phyloP scores from a whole-genome alignment of 2,888 invertebrate species.

The Epirrhoe alternata region DNA sequence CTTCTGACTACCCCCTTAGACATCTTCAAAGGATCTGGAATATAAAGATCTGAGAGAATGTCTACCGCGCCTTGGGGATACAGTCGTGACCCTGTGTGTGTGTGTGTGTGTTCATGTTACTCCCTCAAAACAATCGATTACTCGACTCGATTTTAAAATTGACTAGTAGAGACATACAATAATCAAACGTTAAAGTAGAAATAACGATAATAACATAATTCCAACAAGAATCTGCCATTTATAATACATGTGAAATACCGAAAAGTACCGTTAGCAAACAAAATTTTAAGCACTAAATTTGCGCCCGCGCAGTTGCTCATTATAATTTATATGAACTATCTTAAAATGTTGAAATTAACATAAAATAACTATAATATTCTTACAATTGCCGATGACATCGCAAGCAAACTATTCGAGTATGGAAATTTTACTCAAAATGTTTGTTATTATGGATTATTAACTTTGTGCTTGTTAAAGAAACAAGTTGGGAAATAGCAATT shows the following conservation, averaged over 20 bases:
- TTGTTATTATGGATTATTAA: constrained; percentile 38
- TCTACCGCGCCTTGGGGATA: too few species aligned
- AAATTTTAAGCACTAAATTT: constrained; percentile 61
- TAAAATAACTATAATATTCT: constrained; percentile 74
- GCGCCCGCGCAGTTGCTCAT: constrained; percentile 62
- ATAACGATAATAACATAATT: background rate
- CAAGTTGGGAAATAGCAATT: constrained; percentile 33
- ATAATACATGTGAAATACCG: constrained; percentile 41
- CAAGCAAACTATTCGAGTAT: constrained; percentile 61
- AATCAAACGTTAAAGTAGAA: too few species aligned
- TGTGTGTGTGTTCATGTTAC: too few species aligned
- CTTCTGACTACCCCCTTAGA: too few species aligned
- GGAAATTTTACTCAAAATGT: constrained; percentile 59
- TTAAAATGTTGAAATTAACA: constrained; percentile 69
- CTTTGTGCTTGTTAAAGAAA: constrained; percentile 34
- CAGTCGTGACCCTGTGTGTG: too few species aligned
- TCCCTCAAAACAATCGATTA: too few species aligned
- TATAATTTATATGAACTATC: constrained; percentile 49
- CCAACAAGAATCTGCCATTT: constrained; percentile 1
- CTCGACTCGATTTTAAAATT: too few species aligned
- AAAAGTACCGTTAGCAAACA: constrained; percentile 59
- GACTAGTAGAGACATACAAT: too few species aligned
- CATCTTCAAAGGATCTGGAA: too few species aligned
- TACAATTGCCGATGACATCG: constrained; percentile 71
- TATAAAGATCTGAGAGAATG: too few species aligned